Evolutionary conservation across 2,113 vertebrate genomes (phyloP).

Genomic region (Gymnorhina tibicen): DNA sequence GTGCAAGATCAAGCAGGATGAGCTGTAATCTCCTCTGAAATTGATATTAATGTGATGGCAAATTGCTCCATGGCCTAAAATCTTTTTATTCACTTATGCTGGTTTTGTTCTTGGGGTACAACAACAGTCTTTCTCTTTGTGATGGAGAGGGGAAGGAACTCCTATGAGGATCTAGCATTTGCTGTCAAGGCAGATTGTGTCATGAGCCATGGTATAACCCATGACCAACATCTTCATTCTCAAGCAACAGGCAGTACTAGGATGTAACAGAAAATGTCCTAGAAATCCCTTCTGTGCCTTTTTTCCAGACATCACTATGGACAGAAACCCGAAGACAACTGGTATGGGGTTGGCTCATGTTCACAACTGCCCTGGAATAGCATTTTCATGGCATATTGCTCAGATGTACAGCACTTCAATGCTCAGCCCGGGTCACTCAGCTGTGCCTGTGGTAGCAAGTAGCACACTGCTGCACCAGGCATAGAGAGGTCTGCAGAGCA

Average conservation of each 20-base stretch:
- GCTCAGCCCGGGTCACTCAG: background rate
- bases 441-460: fast-evolving
- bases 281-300: background rate
- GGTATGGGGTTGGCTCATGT: fast-evolving
- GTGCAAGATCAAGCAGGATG: background rate
- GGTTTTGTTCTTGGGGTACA: background rate
- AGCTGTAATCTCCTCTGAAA: background rate
- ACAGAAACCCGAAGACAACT: background rate
- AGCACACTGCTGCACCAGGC: background rate
- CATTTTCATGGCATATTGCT: background rate
- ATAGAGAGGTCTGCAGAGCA: background rate
- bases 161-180: background rate
- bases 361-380: background rate
- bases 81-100: background rate
- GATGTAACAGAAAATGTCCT: background rate
- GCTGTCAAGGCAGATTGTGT: background rate
- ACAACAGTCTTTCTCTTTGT: background rate
- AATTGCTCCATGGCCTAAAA: background rate
- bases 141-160: background rate
- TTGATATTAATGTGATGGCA: fast-evolving
- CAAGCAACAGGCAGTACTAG: background rate
- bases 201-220: background rate
- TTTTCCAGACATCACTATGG: background rate
- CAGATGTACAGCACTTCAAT: background rate
- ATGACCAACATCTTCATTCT: background rate